Base-by-base conservation (phyloP, 2,888 invertebrate species). In the Stenodema calcarata region DNA sequence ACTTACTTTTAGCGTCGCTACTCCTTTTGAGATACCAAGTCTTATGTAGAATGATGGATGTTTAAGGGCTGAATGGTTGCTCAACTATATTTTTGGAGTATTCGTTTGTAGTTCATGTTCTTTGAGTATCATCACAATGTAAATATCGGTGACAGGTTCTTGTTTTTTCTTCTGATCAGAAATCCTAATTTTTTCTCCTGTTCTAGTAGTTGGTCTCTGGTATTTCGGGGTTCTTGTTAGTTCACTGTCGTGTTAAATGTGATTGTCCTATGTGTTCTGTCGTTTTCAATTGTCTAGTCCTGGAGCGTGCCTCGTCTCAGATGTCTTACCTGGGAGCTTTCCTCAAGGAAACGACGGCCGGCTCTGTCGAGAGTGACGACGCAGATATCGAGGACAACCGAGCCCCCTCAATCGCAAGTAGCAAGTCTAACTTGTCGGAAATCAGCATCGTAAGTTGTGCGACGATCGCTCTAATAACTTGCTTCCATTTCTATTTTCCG, bases 261-360 rank as follows among this genome's bases (percentile, higher is more conserved):
- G 85, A 86, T 62, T 30, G 86, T 87, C 85, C 88, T 88, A 82
- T 76, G 54, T 86, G 86, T 86, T 86, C 44, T 50, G 75, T 86
- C 44, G 28, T 78, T 75, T 79, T 75, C 54, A 78, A 73, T 89
- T 90, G 92, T 92, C 89, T 93, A 97, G 97, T 97, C 92, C 92
- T 96, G 92, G 97, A 97, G 91, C 94, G 97, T 89, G 96, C 97
- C 81, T 95, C 96, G 50, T 97, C 97, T 44, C 97, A 97, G 92
- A 95, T 97, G 94, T 97, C 97, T 89, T 97, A 97, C 91, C 92
- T 96, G 91, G 97, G 97, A 91, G 96, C 97, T 90, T 97, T 98
- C 91, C 92, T 97, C 90, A 97, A 96, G 91, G 97, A 97, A 89
- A 91, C 92, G 41, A 90, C 91, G 18, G 90, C 90, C 88, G 93